A percentile compares a stretch with the other conserved stretches of the same genome.
These are phyloP conservation scores for Cecidostiba fungosa DNA, from an alignment of 2,888 invertebrate genomes.

Conservation along the genomic window DNA sequence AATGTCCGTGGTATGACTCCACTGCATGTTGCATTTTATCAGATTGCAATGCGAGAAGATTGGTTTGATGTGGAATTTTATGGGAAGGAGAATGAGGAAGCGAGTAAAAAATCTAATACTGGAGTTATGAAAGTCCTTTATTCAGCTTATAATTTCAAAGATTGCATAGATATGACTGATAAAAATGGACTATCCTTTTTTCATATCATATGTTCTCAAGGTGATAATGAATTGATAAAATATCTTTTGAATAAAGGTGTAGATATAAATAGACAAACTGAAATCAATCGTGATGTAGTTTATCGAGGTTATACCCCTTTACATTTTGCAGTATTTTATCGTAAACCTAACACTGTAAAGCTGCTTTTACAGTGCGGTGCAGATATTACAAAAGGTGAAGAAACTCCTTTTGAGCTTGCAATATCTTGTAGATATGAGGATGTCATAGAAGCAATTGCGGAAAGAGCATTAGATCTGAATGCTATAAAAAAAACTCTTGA, in stretches of 20 bases:
- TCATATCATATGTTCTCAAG: not conserved
- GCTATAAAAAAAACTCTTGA: not conserved
- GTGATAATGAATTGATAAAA: not conserved
- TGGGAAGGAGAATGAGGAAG: too few relatives aligned
- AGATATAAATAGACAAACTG: too few relatives aligned
- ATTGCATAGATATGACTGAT: not conserved
- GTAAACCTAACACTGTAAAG: not conserved
- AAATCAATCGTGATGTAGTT: too few relatives aligned
- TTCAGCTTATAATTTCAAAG: not conserved
- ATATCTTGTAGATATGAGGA: not conserved
- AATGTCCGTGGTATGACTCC: constrained; percentile 28
- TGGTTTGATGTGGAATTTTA: too few relatives aligned
- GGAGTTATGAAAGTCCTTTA: not conserved
- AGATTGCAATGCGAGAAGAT: too few relatives aligned
- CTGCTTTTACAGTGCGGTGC: constrained; percentile 8
- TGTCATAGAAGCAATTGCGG: not conserved
- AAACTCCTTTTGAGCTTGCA: not conserved
- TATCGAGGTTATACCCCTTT: constrained; percentile 26
- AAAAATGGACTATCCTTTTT: not conserved
- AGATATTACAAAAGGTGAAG: not conserved
- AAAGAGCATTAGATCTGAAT: not conserved
- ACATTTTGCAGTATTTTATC: constrained; percentile 16
- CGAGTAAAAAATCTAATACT: not conserved
- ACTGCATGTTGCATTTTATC: constrained; percentile 26
- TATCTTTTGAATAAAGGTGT: constrained; percentile 21